Base-by-base conservation (phyloP, 2,113 vertebrate species). In the Onychostruthus taczanowskii region DNA sequence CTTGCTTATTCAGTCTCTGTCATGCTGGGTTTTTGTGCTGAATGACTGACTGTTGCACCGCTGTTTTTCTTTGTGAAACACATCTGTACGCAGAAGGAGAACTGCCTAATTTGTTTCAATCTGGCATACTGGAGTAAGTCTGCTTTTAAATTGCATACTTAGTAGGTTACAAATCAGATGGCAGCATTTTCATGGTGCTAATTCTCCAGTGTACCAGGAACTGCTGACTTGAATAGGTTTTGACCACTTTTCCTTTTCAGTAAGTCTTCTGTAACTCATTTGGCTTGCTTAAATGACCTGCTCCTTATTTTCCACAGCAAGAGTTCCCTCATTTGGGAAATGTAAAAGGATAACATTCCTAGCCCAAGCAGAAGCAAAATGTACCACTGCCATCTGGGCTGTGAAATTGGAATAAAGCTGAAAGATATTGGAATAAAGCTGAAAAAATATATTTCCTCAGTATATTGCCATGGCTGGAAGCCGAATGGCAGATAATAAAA, bases 361-460 rank as follows among this genome's bases (percentile, higher is more conserved):
- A 85, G 67, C 26, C 47, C 50, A 87, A 75, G 84, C 53, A 89
- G 81, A 95, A 92, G 79, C 89, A 96, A 82, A 94, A 91, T 49
- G 62, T 81, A 81, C 62, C 62, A 35, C 59, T 94, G 74, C 87
- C 94, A 87, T 91, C 94, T 95, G 95, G 79, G 82, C 85, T 95
- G 85, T 92, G 79, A 96, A 92, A 93, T 50, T 90, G 81, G 81
- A 92, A 79, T 93, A 78, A 93, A 94, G 39, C 82, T 88, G 87
- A 85, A 89, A 87, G 75, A n/a, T n/a, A 93, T 50, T 90, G 81
- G 81, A 92, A 79, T 93, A 78, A 93, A 94, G 39, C 82, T 88
- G 87, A 85, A 89, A 87, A 72, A n/a, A n/a, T n/a, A n/a, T n/a
- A n/a, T n/a, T n/a, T n/a, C 70, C 74, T 89, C 78, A 50, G 4